Evolutionary conservation across 2,888 invertebrate species (phyloP), one percentile per base, ranked within the genome.

Genomic region (Horisme vitalbata): DNA sequence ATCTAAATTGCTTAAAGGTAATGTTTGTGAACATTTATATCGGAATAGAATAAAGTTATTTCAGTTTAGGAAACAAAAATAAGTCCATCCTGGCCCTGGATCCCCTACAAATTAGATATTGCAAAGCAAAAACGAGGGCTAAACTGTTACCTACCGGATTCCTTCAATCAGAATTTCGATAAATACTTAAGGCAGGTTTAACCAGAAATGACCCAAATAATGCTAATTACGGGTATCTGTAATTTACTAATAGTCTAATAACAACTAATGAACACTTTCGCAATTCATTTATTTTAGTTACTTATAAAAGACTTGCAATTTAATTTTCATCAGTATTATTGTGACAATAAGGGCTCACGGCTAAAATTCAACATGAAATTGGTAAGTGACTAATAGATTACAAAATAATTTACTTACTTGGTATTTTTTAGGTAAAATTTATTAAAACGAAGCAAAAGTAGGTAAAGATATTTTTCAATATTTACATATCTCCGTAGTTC

Each of bases 331-430:
- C 15, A 56, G 49, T 48, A 9, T 35, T 34, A 13, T 23, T 36
- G 10, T 30, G 10, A 3, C 32, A 18, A 23, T 27, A 41, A 23
- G 9, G 13, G 10, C 2, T 14, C 21, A n/a, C 30, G 34, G 5
- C n/a, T n/a, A n/a, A 9, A 4, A 20, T 24, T 24, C 33, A 65
- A 62, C 45, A 75, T 75, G 75, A 73, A 73, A 65, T 51, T 65
- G 61, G 71, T 72, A 52, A 65, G 68, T 52, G 6, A 18, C 5
- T 7, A 1, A 9, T 23, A 23, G 3, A 9, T n/a, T 5, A n/a
- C n/a, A n/a, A n/a, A n/a, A n/a, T n/a, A n/a, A n/a, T n/a, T n/a
- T n/a, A n/a, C n/a, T n/a, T n/a, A n/a, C n/a, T n/a, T n/a, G n/a
- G n/a, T n/a, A n/a, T n/a, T n/a, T n/a, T n/a, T n/a, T n/a, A n/a